Evolutionary conservation across 2,113 vertebrate genomes (phyloP).

Genomic region (Symphodus melops): DNA sequence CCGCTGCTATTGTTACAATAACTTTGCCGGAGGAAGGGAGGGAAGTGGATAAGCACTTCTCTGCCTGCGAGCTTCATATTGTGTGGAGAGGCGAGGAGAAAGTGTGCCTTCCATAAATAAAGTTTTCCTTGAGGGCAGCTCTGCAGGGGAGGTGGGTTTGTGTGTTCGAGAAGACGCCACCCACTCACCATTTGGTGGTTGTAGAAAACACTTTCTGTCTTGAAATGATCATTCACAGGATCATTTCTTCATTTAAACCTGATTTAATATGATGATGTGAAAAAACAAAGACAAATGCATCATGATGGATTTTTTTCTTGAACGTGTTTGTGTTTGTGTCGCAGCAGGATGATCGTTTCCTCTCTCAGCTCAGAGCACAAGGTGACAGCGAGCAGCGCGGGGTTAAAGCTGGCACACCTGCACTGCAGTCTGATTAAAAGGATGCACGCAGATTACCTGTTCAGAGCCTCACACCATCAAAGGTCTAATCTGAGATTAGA

Average conservation of each 20-base stretch:
- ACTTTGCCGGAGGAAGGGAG: neutral
- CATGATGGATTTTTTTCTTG: neutral
- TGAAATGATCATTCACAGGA: constrained; percentile 25
- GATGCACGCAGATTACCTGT: constrained; percentile 66
- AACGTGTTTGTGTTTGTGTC: neutral
- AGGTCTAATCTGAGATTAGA: constrained; percentile 59
- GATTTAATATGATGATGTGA: neutral
- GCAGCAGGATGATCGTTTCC: neutral
- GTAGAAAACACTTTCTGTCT: neutral
- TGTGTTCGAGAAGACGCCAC: constrained; percentile 39
- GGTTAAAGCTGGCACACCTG: constrained; percentile 41
- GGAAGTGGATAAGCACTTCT: neutral
- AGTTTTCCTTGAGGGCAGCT: constrained; percentile 1
- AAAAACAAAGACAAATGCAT: neutral
- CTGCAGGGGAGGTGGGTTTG: constrained; percentile 27
- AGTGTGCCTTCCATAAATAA: constrained; percentile 23
- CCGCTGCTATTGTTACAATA: neutral
- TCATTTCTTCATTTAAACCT: constrained; percentile 2
- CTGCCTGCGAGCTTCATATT: neutral
- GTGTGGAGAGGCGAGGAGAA: neutral
- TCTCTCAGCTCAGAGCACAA: constrained; percentile 35
- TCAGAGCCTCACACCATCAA: constrained; percentile 41
- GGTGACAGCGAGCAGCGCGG: constrained; percentile 58
- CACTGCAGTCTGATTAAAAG: constrained; percentile 70
- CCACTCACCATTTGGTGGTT: constrained; percentile 59